Base-by-base conservation (phyloP, 2,113 vertebrate genomes). In the Ochotona princeps region DNA sequence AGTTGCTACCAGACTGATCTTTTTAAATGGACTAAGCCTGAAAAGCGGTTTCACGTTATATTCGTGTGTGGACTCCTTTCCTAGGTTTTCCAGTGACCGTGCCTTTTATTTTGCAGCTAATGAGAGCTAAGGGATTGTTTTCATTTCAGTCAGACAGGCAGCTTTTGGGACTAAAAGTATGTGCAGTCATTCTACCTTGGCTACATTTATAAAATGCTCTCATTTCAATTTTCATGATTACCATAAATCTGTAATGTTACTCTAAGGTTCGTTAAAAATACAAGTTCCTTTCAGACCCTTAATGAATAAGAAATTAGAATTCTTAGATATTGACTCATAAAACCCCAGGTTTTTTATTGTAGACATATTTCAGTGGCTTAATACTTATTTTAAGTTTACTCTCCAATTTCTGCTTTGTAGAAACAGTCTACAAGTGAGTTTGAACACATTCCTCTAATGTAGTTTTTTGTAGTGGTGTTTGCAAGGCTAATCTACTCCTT, bases 171-270 rank as follows among this genome's bases (percentile, higher is more conserved):
- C 6, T 57, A 51, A 63, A 49, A 63, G 20, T 91, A 7, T 61
- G 28, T 18, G n/a, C n/a, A 74, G 26, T 81, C 44, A 67, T 83
- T 91, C 32, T 83, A 32, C 87, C 35, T 57, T 83, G 73, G 44
- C 76, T 87, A 26, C 35, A 65, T 91, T 89, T 72, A 61, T 84
- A 81, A 91, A 93, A 84, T 92, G 25, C 12, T 87, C 10, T 69
- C 4, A 15, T 75, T 30, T 6, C 25, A 49, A 18, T 91, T 76
- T 84, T 87, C 30, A 69, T 21, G 51, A 20, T 70, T 49, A 35
- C 30, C 49, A 1, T 80, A 82, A 83, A 23, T 84, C 57, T 86
- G 1, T 76, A 73, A 49, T 66, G 23, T 85, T 75, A 65, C 2
- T 25, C 4, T 65, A 2, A 78, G 1, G 32, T 91, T 83, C 89